Evolutionary conservation across 2,888 invertebrate species (phyloP).

Genomic region (Resseliella maxima): DNA sequence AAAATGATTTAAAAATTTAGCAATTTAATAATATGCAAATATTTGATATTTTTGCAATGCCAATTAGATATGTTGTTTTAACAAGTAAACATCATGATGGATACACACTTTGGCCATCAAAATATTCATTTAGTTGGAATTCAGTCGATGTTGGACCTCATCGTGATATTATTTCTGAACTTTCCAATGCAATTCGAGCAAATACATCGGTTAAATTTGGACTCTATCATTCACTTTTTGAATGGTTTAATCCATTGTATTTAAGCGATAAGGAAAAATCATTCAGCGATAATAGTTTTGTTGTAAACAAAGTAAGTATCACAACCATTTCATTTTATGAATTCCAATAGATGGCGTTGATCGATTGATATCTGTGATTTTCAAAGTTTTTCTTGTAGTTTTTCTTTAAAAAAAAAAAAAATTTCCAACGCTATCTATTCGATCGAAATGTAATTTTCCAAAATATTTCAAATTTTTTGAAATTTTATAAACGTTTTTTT

Average conservation of each 20-base stretch:
- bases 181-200: conserved; percentile 75
- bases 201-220: conserved; percentile 78
- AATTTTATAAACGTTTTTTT: neutral
- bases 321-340: neutral
- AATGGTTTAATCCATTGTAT: conserved; percentile 90
- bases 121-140: conserved; percentile 86
- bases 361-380: neutral
- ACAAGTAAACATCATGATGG: conserved; percentile 93
- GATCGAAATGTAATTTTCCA: neutral
- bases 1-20: neutral
- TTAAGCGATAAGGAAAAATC: conserved; percentile 75
- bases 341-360: neutral
- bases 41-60: neutral
- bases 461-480: neutral
- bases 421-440: neutral
- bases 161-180: conserved; percentile 81
- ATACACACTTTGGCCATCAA: conserved; percentile 85
- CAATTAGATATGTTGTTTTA: conserved; percentile 80
- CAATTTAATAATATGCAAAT: neutral
- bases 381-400: neutral
- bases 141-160: conserved; percentile 81
- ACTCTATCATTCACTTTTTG: conserved; percentile 86
- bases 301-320: conserved; percentile 71
- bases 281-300: conserved; percentile 75
- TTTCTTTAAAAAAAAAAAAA: no score